Conservation (phyloP, 2,888 invertebrate species). For the Capitulum mitella region DNA sequence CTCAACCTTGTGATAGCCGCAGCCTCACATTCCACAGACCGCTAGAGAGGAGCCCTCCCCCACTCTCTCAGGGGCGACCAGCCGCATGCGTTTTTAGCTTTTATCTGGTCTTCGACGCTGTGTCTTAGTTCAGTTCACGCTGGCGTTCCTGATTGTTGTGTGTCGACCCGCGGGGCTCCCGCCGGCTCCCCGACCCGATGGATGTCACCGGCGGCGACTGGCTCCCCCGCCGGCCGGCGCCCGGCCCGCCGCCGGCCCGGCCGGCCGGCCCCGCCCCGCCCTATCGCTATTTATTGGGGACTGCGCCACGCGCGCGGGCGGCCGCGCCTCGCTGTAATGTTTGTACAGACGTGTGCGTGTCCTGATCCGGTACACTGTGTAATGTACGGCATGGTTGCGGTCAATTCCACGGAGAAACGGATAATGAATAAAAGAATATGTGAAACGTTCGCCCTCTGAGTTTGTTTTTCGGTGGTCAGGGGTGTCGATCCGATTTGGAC, state of each 20-base stretch:
- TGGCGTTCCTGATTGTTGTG: background rate
- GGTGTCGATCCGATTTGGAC: too few relatives aligned
- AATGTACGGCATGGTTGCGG: conserved; percentile 21
- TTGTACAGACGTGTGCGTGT: conserved; percentile 18
- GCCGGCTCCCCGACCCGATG: background rate
- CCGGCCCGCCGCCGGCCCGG: background rate
- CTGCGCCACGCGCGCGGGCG: background rate
- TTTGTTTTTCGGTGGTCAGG: too few relatives aligned
- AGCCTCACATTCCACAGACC: conserved; percentile 21
- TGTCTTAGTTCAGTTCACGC: conserved; percentile 16
- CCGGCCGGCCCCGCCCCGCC: too few relatives aligned
- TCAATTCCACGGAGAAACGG: conserved; percentile 5
- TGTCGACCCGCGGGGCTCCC: background rate
- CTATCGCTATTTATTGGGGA: background rate
- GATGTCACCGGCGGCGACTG: background rate
- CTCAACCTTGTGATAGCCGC: conserved; percentile 13
- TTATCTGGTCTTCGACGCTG: conserved; percentile 15
- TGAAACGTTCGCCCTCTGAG: background rate
- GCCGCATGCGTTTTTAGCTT: conserved; percentile 8
- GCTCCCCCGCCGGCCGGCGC: background rate
- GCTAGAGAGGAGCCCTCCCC: background rate
- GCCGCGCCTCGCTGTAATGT: background rate
- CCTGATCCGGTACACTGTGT: background rate
- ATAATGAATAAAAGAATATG: conserved; percentile 1
- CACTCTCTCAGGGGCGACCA: conserved; percentile 19